phyloP scores from a whole-genome alignment of 37 sponge, comb jelly and placozoan genomes.

The Halichondria panicea region DNA sequence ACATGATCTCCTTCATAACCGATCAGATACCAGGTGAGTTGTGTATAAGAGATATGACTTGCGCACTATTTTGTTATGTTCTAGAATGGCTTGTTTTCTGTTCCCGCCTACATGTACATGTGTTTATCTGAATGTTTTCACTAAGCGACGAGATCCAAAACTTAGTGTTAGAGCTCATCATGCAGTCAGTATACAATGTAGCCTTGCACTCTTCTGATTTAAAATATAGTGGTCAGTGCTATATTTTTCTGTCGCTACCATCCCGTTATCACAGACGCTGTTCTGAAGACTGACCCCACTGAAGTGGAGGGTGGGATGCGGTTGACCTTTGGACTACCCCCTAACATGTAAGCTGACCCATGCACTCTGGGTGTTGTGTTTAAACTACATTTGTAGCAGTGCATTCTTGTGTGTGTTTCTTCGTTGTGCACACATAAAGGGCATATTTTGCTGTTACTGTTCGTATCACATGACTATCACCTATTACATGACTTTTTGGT shows the following conservation, averaged over 20 bases:
- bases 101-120: no score
- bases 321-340: slow-evolving; percentile 64
- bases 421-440: not conserved
- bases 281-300: slow-evolving; percentile 35
- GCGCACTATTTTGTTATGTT: not conserved
- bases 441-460: not conserved
- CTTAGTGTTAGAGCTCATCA: no score
- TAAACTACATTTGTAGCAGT: not conserved
- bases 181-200: no score
- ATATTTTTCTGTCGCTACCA: no score
- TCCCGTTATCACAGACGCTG: slow-evolving; percentile 48
- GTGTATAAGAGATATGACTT: not conserved
- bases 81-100: no score
- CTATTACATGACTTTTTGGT: not conserved
- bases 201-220: no score
- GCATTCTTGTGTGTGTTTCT: not conserved
- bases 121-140: no score
- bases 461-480: not conserved
- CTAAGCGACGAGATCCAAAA: no score
- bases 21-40: slow-evolving; percentile 51
- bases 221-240: no score
- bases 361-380: no score
- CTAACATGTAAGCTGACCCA: slow-evolving; percentile 52
- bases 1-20: slow-evolving; percentile 39
- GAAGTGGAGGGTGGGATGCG: slow-evolving; percentile 66